Conservation (phyloP, 1,140 invertebrate species). For the Gyrodactylus bullatarudis region DNA sequence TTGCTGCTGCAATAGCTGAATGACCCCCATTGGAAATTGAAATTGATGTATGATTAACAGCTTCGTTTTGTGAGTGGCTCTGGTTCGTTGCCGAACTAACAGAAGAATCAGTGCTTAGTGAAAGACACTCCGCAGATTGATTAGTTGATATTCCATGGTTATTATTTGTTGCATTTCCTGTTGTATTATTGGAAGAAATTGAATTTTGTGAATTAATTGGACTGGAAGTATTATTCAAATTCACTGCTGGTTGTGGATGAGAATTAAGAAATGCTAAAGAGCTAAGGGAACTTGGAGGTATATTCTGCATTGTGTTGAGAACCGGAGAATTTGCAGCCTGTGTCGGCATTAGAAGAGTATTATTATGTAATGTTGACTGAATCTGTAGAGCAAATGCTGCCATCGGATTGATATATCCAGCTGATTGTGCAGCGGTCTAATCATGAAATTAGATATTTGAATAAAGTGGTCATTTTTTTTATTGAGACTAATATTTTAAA, state of each 20-base stretch:
- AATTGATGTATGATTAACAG: neutral
- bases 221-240: no score
- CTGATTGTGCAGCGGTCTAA: neutral
- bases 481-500: no score
- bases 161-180: no score
- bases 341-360: neutral
- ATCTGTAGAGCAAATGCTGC: conserved; percentile 4
- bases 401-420: conserved; percentile 4
- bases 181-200: neutral
- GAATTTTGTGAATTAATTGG: neutral
- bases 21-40: no score
- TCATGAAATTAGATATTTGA: neutral
- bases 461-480: neutral
- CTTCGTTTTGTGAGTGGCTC: neutral
- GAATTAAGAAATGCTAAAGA: neutral
- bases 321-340: neutral
- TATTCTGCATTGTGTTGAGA: neutral
- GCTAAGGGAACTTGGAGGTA: neutral
- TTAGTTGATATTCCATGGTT: neutral
- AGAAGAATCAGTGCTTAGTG: neutral
- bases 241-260: neutral
- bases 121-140: neutral
- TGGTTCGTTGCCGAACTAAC: neutral
- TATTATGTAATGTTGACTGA: neutral
- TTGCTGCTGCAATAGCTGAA: no score